A percentile compares a stretch with the other conserved stretches of the same genome.
These are phyloP conservation scores for Philopedon plagiatum DNA, from an alignment of 2,888 invertebrate species.

Conservation along the genomic window DNA sequence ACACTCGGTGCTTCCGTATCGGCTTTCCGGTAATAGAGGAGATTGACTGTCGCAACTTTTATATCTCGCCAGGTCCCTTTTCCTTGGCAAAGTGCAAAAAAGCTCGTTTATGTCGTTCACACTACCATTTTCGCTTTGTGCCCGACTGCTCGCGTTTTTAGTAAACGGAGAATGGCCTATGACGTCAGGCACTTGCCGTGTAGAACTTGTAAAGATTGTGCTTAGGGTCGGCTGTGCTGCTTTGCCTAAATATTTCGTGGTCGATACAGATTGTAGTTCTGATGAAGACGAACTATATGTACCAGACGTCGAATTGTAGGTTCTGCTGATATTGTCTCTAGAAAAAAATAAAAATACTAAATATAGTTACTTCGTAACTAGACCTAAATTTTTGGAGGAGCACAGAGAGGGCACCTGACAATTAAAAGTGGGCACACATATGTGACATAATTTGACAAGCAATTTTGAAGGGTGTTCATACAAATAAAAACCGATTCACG, in stretches of 20 bases:
- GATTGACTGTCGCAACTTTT: constrained; percentile 79
- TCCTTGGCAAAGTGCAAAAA: constrained; percentile 79
- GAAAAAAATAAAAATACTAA: constrained; percentile 63
- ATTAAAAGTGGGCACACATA: too few species aligned
- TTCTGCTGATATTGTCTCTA: constrained; percentile 69
- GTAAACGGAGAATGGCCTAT: constrained; percentile 63
- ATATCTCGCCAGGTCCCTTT: constrained; percentile 63
- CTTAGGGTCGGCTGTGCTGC: not conserved
- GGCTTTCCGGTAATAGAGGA: constrained; percentile 79
- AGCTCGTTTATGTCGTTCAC: constrained; percentile 66
- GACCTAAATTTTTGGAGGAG: too few species aligned
- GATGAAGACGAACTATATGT: constrained; percentile 67
- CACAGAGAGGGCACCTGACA: too few species aligned
- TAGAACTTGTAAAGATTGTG: constrained; percentile 45
- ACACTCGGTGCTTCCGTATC: constrained; percentile 81
- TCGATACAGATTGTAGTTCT: constrained; percentile 68
- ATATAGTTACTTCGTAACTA: constrained; percentile 2
- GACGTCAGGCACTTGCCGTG: constrained; percentile 64
- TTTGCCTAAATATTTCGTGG: constrained; percentile 22
- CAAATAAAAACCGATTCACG: too few species aligned
- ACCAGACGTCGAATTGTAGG: constrained; percentile 67
- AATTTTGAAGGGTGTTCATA: too few species aligned
- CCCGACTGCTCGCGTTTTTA: constrained; percentile 52
- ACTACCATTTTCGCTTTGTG: constrained; percentile 67
- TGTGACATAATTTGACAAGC: too few species aligned